phyloP scores from a whole-genome alignment of 2,113 vertebrate species.

The Climacteris rufus region DNA sequence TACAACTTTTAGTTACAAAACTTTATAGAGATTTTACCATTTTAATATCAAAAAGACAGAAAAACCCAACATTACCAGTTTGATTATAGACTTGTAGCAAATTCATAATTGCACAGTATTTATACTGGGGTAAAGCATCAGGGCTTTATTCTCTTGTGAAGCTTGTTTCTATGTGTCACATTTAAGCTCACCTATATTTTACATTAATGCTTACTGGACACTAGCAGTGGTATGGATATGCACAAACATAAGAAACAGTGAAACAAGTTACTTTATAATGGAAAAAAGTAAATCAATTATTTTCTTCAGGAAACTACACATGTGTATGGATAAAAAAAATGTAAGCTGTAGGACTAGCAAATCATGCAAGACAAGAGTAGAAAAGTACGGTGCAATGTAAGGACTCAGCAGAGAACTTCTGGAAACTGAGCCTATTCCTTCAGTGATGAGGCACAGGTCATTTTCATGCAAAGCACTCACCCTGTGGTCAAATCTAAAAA shows the following conservation, averaged over 20 bases:
- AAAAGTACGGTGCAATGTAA: background rate
- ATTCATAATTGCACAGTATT: background rate
- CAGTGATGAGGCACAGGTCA: background rate
- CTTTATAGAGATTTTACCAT: background rate
- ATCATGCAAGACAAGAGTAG: background rate
- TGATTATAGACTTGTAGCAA: background rate
- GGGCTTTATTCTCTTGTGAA: background rate
- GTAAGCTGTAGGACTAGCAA: background rate
- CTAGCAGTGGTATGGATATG: background rate
- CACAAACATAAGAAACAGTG: background rate
- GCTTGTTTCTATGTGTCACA: background rate
- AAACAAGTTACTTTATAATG: background rate
- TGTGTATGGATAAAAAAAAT: background rate
- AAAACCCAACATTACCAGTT: fast-evolving
- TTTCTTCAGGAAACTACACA: background rate
- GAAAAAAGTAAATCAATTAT: background rate
- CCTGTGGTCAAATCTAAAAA: background rate
- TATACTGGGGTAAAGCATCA: background rate
- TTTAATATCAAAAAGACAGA: background rate
- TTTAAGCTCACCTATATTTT: background rate
- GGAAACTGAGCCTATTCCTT: background rate
- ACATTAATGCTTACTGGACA: background rate
- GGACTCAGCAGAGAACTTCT: background rate
- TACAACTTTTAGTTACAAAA: background rate
- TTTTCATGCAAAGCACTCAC: background rate